Conservation (phyloP, 2,888 invertebrate genomes). For the Hedya salicella region DNA sequence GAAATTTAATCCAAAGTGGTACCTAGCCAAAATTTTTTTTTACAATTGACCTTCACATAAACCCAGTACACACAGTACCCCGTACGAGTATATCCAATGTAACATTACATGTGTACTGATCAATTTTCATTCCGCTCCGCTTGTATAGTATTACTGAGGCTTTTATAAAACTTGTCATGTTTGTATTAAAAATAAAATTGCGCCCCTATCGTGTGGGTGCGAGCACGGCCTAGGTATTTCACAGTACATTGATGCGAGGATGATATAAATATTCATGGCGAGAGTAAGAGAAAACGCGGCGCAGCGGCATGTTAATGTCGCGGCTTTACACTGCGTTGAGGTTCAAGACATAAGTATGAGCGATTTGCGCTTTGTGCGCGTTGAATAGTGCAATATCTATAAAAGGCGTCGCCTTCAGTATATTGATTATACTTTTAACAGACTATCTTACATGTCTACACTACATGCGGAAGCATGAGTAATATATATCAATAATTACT, state of each 20-base stretch:
- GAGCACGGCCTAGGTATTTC: constrained; percentile 56
- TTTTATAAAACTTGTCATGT: background rate
- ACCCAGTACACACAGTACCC: too few species aligned
- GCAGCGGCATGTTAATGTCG: constrained; percentile 69
- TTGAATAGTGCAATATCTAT: too few species aligned
- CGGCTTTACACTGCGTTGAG: constrained; percentile 61
- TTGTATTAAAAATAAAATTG: constrained; percentile 45
- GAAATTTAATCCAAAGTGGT: too few species aligned
- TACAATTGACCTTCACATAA: too few species aligned
- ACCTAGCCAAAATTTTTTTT: too few species aligned
- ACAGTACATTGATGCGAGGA: constrained; percentile 67
- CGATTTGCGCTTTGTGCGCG: too few species aligned
- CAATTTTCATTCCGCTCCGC: background rate
- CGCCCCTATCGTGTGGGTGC: constrained; percentile 25
- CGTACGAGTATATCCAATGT: background rate
- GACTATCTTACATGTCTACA: too few species aligned
- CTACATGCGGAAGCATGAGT: too few species aligned
- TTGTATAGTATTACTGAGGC: background rate
- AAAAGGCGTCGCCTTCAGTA: too few species aligned
- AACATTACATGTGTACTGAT: background rate
- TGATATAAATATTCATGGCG: constrained; percentile 76
- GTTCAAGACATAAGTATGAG: constrained; percentile 49
- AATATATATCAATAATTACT: too few species aligned
- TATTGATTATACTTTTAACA: too few species aligned
- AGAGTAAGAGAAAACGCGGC: constrained; percentile 63